Percentiles rank a stretch among this genome's conserved stretches.
Evolutionary conservation across 1,140 invertebrate species (phyloP).

Genomic region (Drosophila mayri): DNA sequence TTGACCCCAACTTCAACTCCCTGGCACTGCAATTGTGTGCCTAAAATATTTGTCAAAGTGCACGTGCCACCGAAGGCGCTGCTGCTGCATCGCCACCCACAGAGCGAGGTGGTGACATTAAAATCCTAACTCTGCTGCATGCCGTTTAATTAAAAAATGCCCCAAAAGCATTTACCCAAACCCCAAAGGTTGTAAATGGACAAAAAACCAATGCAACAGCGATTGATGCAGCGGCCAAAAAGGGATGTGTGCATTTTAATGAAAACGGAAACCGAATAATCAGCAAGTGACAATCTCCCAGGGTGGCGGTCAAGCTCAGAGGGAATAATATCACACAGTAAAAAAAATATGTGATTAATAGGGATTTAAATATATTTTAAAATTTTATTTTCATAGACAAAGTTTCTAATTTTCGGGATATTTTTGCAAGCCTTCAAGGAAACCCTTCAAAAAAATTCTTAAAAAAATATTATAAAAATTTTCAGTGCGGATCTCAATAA

Average conservation of each 20-base stretch:
- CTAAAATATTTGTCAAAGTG: slow-evolving; percentile 78
- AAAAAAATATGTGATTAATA: background rate
- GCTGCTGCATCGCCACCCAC: slow-evolving; percentile 41
- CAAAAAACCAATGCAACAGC: slow-evolving; percentile 35
- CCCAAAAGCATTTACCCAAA: slow-evolving; percentile 80
- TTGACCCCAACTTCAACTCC: background rate
- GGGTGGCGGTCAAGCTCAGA: slow-evolving; percentile 66
- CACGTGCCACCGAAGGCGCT: slow-evolving; percentile 56
- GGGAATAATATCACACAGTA: slow-evolving; percentile 24
- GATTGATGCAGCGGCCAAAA: slow-evolving; percentile 46
- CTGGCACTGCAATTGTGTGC: slow-evolving; percentile 40
- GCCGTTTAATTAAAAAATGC: slow-evolving; percentile 82
- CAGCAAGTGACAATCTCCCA: slow-evolving; percentile 74
- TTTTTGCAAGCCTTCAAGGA: background rate
- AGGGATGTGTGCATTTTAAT: slow-evolving; percentile 71
- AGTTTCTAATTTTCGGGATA: no score
- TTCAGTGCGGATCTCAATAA: slow-evolving; percentile 36
- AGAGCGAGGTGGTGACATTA: slow-evolving; percentile 66
- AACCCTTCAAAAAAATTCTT: no score
- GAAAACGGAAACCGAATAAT: slow-evolving; percentile 81
- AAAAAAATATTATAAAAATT: background rate
- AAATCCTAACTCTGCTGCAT: slow-evolving; percentile 63
- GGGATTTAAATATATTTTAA: no score
- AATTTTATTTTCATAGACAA: no score
- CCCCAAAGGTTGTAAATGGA: slow-evolving; percentile 25